Conservation (phyloP, 2,888 invertebrate genomes). For the Drosophila antonietae region DNA sequence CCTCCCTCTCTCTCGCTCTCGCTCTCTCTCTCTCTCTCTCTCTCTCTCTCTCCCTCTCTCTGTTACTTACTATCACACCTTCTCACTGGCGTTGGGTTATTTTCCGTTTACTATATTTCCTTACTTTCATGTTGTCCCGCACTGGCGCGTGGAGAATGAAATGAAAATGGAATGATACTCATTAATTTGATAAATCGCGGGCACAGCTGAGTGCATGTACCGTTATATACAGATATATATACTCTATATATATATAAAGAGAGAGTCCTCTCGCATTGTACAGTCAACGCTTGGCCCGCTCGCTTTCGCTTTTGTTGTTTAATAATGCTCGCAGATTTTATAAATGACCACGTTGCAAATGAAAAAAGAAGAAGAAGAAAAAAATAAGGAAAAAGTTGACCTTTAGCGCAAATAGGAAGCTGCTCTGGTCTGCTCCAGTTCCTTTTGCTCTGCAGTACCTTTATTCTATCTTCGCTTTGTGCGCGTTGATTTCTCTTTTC, state of each 20-base stretch:
- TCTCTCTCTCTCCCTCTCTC: background rate
- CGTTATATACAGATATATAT: constrained; percentile 7
- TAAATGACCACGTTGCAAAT: constrained; percentile 77
- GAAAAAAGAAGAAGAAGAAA: constrained; percentile 54
- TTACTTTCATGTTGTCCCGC: constrained; percentile 39
- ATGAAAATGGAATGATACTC: constrained; percentile 83
- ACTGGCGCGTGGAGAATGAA: constrained; percentile 72
- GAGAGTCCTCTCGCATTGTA: constrained; percentile 34
- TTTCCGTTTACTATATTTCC: constrained; percentile 37
- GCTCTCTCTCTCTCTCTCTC: background rate
- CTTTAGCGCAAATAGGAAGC: constrained; percentile 69
- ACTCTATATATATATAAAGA: constrained; percentile 7
- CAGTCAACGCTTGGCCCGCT: constrained; percentile 37
- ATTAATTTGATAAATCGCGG: constrained; percentile 84
- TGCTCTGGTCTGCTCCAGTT: background rate
- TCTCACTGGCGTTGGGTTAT: constrained; percentile 38
- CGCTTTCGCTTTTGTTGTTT: constrained; percentile 62
- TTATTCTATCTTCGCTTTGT: constrained; percentile 44
- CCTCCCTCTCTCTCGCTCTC: constrained; percentile 4
- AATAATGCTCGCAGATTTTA: constrained; percentile 78
- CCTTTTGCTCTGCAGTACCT: constrained; percentile 1
- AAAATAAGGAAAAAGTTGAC: constrained; percentile 56
- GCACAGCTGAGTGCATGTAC: constrained; percentile 44
- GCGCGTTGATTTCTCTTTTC: constrained; percentile 70
- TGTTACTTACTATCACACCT: background rate